phyloP scores from a whole-genome alignment of 2,113 vertebrate species.

The Barnardius zonarius region DNA sequence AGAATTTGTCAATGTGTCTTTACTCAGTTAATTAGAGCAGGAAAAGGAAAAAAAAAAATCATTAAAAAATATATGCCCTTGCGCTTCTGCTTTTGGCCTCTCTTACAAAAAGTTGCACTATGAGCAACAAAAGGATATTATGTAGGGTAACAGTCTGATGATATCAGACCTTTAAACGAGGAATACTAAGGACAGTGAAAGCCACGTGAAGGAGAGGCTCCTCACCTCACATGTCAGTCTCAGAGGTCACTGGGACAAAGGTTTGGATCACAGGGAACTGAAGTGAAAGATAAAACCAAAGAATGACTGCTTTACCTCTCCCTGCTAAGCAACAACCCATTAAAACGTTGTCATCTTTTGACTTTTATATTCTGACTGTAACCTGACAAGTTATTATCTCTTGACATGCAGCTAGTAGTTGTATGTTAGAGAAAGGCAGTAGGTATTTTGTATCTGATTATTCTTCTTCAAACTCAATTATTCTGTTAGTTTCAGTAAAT shows the following conservation, averaged over 20 bases:
- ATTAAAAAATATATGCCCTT: not conserved
- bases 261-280: fast-evolving
- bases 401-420: not conserved
- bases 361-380: not conserved
- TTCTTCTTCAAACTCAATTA: not conserved
- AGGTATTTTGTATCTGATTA: not conserved
- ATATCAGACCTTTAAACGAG: not conserved
- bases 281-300: not conserved
- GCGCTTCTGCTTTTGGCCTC: not conserved
- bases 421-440: not conserved
- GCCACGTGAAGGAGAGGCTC: not conserved
- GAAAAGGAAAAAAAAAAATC: not conserved
- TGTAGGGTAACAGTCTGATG: not conserved
- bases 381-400: not conserved
- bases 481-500: not conserved
- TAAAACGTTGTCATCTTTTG: not conserved
- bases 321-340: not conserved
- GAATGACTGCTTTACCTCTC: not conserved
- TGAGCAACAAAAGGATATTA: not conserved
- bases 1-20: not conserved
- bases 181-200: not conserved
- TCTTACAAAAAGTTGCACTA: not conserved
- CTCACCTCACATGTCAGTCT: fast-evolving
- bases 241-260: slow-evolving; percentile 14
- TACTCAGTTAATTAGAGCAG: not conserved